phyloP scores from a whole-genome alignment of 2,797 vertebrate species.

The Chloroceryle amazona region DNA sequence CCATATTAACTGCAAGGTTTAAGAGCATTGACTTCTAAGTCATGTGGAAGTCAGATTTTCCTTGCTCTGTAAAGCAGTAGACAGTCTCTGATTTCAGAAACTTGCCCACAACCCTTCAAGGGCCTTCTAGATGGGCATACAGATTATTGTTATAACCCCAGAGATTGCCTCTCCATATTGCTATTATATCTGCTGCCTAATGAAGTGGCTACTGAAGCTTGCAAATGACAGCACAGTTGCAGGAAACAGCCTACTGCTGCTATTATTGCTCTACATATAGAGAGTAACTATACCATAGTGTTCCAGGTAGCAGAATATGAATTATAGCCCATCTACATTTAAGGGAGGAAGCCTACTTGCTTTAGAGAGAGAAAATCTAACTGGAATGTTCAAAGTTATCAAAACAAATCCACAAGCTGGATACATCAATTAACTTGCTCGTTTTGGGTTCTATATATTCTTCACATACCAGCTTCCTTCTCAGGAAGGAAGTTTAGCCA shows the following conservation, averaged over 20 bases:
- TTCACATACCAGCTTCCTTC: not conserved
- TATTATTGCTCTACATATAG: not conserved
- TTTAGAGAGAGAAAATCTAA: not conserved
- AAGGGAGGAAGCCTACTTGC: not conserved
- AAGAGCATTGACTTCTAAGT: not conserved
- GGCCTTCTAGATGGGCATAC: not conserved
- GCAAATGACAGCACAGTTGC: not conserved
- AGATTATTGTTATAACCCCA: not conserved
- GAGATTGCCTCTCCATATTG: not conserved
- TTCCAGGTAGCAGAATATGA: not conserved
- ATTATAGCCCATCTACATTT: not conserved
- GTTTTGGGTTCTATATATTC: not conserved
- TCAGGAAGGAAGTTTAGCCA: not conserved
- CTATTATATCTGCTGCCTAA: not conserved
- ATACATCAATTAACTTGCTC: not conserved
- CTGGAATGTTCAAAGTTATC: not conserved
- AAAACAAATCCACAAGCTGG: not conserved
- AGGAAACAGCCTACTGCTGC: not conserved
- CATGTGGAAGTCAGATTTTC: not conserved
- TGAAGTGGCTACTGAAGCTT: not conserved
- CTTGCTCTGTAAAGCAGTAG: not conserved
- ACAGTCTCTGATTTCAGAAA: not conserved
- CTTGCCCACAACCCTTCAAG: accelerated
- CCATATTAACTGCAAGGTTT: not conserved
- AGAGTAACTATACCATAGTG: accelerated